Evolutionary conservation across 2,113 vertebrate genomes (phyloP), one percentile per base, ranked within the genome.

Genomic region (Lates calcarifer): DNA sequence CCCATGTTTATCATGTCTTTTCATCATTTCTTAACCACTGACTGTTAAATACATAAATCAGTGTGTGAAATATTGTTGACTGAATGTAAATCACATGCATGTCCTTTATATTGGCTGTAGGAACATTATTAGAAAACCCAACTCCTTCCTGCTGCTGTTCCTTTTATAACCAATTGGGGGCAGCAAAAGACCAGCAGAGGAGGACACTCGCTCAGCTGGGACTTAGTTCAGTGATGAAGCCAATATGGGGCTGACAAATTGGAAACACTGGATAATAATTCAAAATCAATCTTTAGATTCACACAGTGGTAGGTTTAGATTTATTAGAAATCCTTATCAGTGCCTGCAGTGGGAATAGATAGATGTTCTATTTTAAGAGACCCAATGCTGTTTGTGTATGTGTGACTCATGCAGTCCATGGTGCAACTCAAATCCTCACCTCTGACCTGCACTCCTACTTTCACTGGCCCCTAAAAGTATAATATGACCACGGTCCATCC

Each of bases 131-230:
- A 33, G 18, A 31, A 70, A 18, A 10, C 24, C 9, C 7, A 18
- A 37, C 41, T 43, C 3, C 28, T 63, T 75, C 24, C 33, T 37
- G 31, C 49, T 83, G 86, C 18, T 83, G 65, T 92, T 89, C 70
- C 71, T 63, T 51, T 53, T 71, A 7, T 82, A 74, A 43, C 87
- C 94, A 92, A 47, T 65, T 15, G 90, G 83, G 89, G 94, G 91
- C 89, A 74, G 72, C 62, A 73, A 69, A 43, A 76, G 33, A 89
- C 78, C 74, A 88, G 73, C 31, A 74, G 51, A 77, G 13, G 9
- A 41, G n/a, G n/a, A n/a, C n/a, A n/a, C n/a, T n/a, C 22, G 29
- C 26, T 49, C 17, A 69, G 55, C 43, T 39, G 15, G 17, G n/a
- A 1, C 41, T 51, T n/a, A 2, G 2, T 14, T 26, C 8, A 60